These are phyloP conservation scores for Chelonoidis abingdonii DNA, from an alignment of 2,113 vertebrate genomes.

Conservation along the genomic window DNA sequence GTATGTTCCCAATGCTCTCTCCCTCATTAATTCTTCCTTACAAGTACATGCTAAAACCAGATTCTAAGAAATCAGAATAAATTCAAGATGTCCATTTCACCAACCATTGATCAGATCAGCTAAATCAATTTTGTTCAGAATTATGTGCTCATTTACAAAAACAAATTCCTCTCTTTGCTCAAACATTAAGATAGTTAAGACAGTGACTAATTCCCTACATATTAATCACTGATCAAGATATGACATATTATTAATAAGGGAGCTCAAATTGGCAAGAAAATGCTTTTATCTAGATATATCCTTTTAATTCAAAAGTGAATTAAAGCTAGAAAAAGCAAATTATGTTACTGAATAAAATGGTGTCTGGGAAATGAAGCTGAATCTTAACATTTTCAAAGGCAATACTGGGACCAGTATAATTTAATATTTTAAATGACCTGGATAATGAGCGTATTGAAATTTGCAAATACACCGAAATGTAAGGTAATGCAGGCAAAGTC, in stretches of 20 bases:
- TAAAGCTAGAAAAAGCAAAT: constrained; percentile 28
- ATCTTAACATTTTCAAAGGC: not conserved
- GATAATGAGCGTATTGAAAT: not conserved
- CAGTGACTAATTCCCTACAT: constrained; percentile 37
- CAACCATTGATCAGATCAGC: constrained; percentile 27
- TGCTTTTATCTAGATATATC: not conserved
- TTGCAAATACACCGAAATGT: not conserved
- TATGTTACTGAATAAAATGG: not conserved
- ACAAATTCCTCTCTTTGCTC: constrained; percentile 21
- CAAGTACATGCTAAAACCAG: not conserved
- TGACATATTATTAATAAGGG: constrained; percentile 37
- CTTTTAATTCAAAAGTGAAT: constrained; percentile 25
- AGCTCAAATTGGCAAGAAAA: not conserved
- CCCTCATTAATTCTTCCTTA: not conserved
- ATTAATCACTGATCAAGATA: constrained; percentile 32
- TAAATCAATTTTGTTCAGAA: constrained; percentile 43
- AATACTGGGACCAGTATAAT: not conserved
- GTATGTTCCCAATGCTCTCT: not conserved
- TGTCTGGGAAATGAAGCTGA: not conserved
- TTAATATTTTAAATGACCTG: not conserved
- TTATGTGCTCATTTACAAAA: constrained; percentile 36
- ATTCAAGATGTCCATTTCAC: constrained; percentile 13
- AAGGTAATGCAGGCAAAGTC: not conserved
- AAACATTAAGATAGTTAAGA: constrained; percentile 30
- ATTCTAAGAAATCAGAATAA: constrained; percentile 28